Base-by-base conservation (phyloP, 64 coral and sea anemone genomes). In the Platygyra sinensis region DNA sequence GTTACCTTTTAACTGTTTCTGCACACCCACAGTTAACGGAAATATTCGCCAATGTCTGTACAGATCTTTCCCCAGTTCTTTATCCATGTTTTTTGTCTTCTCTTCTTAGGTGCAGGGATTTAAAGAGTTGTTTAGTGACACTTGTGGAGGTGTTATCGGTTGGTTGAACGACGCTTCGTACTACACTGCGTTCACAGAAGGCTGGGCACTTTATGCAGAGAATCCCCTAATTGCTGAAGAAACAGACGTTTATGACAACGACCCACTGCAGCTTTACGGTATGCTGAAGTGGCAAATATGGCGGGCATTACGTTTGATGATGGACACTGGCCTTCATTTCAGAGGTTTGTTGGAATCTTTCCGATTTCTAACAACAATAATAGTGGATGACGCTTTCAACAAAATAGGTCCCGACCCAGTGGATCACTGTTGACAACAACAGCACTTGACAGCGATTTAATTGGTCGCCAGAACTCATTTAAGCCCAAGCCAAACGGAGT, bases 271-370 rank as follows among this genome's bases (percentile, higher is more conserved):
- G 55, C 88, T 85, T 18, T 99, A 99, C 4, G 97, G 97, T 75
- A 99, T 99, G 97, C 85, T 99, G 13, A 99, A 99, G 52, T 99
- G 97, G 97, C 97, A 99, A 38, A 95, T 99, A 62, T 99, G 97
- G 94, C 82, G 97, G 78, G 97, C 97, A 20, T 64, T 99, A 31
- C 90, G 97, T 25, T 54, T 99, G 8, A 96, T 99, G 79, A 92
- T 99, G 17, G 97, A 99, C 24, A 99, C 97, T 3, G 97, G 97
- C 6, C 80, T 99, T 17, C 97, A 99, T 88, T 96, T 90, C 59
- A 93, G 61, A 99, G 97, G 94, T 95, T 17, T 30, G 79, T 57
- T 20, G 72, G 8, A 5, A 33, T n/a, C 8, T 11, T 46, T 46
- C 42, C 8, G 9, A 76, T 22, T 30, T 30, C 14, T 33, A 67